Evolutionary conservation across 2,888 invertebrate species (phyloP).

Genomic region (Ormyrus rosae): DNA sequence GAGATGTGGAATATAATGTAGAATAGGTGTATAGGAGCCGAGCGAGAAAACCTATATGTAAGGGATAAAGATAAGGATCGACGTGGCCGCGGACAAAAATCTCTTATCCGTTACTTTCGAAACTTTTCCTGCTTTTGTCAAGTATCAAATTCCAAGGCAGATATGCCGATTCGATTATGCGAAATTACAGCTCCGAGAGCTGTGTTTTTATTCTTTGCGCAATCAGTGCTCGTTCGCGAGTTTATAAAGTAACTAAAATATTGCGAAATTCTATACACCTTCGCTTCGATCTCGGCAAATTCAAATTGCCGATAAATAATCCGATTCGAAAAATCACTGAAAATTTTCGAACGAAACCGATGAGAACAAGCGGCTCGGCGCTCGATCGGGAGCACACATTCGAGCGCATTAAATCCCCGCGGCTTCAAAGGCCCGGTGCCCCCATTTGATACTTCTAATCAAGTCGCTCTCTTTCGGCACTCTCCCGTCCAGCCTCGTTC

Average conservation of each 20-base stretch:
- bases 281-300: not conserved
- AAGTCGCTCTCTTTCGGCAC: slow-evolving; percentile 59
- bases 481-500: slow-evolving; percentile 8
- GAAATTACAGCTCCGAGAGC: too few relatives aligned
- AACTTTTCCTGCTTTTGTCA: not conserved
- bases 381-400: too few relatives aligned
- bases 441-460: slow-evolving; percentile 70
- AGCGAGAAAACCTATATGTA: not conserved
- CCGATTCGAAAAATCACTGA: too few relatives aligned
- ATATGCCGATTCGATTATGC: slow-evolving; percentile 14
- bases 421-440: not conserved
- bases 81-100: not conserved
- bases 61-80: slow-evolving; percentile 36
- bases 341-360: too few relatives aligned
- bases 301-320: too few relatives aligned
- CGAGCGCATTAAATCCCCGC: too few relatives aligned
- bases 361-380: too few relatives aligned
- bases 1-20: slow-evolving; percentile 14
- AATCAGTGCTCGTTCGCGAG: not conserved
- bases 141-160: slow-evolving; percentile 16
- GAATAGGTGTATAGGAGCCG: slow-evolving; percentile 55
- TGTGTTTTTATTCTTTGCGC: not conserved
- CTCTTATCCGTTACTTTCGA: slow-evolving; percentile 14
- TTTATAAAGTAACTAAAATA: not conserved
- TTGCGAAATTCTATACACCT: not conserved